A percentile compares a stretch with the other conserved stretches of the same genome.
These are phyloP conservation scores for Petroica traversi DNA, from an alignment of 2,113 vertebrate genomes.

Conservation along the genomic window DNA sequence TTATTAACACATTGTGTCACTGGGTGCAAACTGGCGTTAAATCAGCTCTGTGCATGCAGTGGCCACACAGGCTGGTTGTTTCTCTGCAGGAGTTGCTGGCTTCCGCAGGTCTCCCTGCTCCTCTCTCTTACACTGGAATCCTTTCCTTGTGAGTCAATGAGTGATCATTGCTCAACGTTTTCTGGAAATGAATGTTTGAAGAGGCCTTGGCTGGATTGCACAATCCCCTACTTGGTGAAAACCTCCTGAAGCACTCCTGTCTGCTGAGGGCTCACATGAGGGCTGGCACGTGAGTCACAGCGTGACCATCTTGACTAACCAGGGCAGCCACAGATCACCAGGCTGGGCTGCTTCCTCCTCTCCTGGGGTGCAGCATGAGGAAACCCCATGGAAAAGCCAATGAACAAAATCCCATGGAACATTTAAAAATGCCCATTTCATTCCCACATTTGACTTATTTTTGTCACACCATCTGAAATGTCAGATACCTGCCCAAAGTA, in stretches of 20 bases:
- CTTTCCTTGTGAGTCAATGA: background rate
- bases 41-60: background rate
- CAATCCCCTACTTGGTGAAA: slow-evolving; percentile 16
- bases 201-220: background rate
- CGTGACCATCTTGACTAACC: background rate
- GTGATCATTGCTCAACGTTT: background rate
- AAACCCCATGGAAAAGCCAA: background rate
- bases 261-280: slow-evolving; percentile 41
- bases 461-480: rapidly evolving
- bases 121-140: background rate
- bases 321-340: background rate
- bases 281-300: background rate
- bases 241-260: background rate
- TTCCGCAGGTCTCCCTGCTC: background rate
- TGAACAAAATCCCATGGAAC: background rate
- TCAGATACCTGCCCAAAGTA: background rate
- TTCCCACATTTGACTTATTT: background rate
- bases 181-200: background rate
- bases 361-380: background rate
- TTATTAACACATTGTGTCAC: background rate
- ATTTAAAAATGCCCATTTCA: background rate
- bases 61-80: background rate
- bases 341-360: background rate
- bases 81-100: background rate
- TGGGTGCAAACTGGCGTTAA: background rate